A percentile compares a stretch with the other conserved stretches of the same genome.
These are phyloP conservation scores for Cyrtodaria siliqua DNA, from an alignment of 2,888 invertebrate genomes.

Conservation along the genomic window DNA sequence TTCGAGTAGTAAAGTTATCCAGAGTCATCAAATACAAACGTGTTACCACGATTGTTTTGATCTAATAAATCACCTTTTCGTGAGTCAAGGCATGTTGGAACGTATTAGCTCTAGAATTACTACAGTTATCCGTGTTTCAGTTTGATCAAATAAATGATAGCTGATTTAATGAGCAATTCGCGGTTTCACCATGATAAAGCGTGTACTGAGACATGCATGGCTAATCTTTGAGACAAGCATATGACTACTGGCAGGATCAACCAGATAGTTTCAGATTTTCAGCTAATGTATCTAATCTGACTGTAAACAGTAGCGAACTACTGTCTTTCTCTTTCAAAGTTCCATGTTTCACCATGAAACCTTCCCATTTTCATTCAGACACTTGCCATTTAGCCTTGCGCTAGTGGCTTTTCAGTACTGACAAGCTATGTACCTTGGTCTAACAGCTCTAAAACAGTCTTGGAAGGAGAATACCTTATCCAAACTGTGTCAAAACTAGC, in stretches of 20 bases:
- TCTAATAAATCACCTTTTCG: slow-evolving; percentile 3
- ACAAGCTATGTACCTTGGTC: too few species aligned
- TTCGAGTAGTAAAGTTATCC: slow-evolving; percentile 84
- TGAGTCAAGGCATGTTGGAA: slow-evolving; percentile 84
- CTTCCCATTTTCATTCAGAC: too few species aligned
- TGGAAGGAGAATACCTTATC: too few species aligned
- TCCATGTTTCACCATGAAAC: too few species aligned
- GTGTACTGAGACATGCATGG: slow-evolving; percentile 88
- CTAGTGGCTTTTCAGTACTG: too few species aligned
- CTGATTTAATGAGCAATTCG: slow-evolving; percentile 86
- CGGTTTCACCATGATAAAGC: slow-evolving; percentile 82
- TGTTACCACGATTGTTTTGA: slow-evolving; percentile 86
- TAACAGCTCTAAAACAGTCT: too few species aligned
- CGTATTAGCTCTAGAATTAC: slow-evolving; percentile 91
- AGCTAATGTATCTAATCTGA: too few species aligned
- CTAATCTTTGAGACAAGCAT: slow-evolving; percentile 91
- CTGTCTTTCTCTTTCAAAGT: too few species aligned
- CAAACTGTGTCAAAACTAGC: too few species aligned
- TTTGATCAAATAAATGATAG: slow-evolving; percentile 82
- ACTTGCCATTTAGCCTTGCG: too few species aligned
- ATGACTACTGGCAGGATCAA: slow-evolving; percentile 88
- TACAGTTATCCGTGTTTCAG: slow-evolving; percentile 88
- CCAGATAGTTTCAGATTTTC: slow-evolving; percentile 45
- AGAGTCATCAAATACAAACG: slow-evolving; percentile 81
- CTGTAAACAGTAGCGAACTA: too few species aligned